Conservation (phyloP, 2,797 vertebrate species). For the Morelia viridis region DNA sequence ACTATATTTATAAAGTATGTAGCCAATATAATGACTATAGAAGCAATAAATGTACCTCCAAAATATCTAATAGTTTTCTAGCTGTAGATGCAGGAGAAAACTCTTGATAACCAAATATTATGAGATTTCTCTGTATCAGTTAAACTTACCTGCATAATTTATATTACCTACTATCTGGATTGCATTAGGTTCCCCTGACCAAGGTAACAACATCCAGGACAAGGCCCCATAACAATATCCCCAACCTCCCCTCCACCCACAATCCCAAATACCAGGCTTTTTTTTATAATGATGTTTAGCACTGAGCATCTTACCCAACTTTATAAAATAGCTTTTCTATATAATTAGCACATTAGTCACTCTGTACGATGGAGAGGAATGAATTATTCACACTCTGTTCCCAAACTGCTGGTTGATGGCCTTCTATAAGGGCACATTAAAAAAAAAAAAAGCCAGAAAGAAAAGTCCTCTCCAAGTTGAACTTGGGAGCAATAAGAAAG, state of each 20-base stretch:
- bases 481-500: conserved; percentile 52
- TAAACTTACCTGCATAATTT: background rate
- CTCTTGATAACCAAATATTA: background rate
- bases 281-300: conserved; percentile 74
- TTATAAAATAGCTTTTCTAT: conserved; percentile 72
- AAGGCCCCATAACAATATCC: conserved; percentile 55
- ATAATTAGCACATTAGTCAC: conserved; percentile 79
- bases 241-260: conserved; percentile 49
- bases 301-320: conserved; percentile 66
- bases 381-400: conserved; percentile 74
- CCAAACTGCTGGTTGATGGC: conserved; percentile 52
- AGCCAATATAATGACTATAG: background rate
- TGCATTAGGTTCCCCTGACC: background rate
- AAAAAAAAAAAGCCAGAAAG: background rate
- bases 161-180: background rate
- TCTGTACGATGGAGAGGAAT: conserved; percentile 73
- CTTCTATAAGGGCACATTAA: conserved; percentile 55
- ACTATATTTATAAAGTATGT: background rate
- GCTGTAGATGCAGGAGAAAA: background rate
- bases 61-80: background rate
- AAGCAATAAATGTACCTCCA: background rate
- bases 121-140: background rate
- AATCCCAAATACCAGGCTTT: conserved; percentile 71
- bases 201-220: conserved; percentile 24
- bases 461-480: conserved; percentile 38